Evolutionary conservation across 1,140 invertebrate genomes (phyloP).

Genomic region (Zaprionus ghesquierei): DNA sequence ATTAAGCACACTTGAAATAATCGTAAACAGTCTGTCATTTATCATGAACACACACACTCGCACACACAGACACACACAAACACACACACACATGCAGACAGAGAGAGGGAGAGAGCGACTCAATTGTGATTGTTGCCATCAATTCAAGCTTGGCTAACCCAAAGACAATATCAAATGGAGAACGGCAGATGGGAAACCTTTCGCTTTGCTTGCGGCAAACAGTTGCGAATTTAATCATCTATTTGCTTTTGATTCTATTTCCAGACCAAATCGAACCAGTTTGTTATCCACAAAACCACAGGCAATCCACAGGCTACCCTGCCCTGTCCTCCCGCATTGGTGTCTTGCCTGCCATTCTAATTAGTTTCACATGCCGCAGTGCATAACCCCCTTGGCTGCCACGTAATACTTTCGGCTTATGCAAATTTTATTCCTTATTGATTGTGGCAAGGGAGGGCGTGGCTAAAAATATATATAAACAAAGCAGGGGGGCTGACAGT

Average conservation of each 20-base stretch:
- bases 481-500: neutral
- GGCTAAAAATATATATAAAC: constrained; percentile 5
- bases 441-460: neutral
- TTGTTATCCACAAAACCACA: neutral
- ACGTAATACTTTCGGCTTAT: constrained; percentile 17
- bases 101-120: neutral
- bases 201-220: constrained; percentile 20
- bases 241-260: constrained; percentile 47
- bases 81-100: neutral
- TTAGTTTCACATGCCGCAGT: constrained; percentile 27
- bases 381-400: neutral
- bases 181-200: constrained; percentile 4
- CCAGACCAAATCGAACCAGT: neutral
- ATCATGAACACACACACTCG: neutral
- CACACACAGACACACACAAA: neutral
- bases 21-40: constrained; percentile 25
- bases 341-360: constrained; percentile 45
- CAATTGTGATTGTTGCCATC: constrained; percentile 25
- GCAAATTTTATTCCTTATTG: constrained; percentile 9
- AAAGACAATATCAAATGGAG: constrained; percentile 27
- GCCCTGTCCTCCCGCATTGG: too few species aligned
- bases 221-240: constrained; percentile 40
- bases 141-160: constrained; percentile 33
- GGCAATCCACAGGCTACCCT: constrained; percentile 1
- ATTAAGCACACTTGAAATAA: constrained; percentile 65